Base-by-base conservation (phyloP, 2,888 invertebrate species). In the Polymixis flavicincta region DNA sequence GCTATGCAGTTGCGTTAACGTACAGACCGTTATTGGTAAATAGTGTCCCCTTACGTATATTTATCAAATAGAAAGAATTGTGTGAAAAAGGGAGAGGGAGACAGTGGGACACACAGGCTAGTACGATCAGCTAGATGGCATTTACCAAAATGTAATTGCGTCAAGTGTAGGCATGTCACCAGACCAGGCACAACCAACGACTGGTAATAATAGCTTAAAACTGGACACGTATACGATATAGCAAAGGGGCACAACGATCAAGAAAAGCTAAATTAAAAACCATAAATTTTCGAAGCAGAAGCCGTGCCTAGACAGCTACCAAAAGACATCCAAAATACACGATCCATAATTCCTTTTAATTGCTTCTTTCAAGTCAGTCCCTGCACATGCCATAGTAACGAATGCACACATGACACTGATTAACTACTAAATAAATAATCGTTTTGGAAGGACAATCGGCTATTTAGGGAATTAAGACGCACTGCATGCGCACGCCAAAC, bases 401-500 rank as follows among this genome's bases (percentile, higher is more conserved):
- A 82, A 80, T 78, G 71, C 57, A 64, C 71, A 70, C 65, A 76
- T 76, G 85, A 83, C 83, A 78, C 61, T 82, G 76, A 86, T 85
- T 80, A 80, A 84, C 55, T 70, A 74, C 84, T 79, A 63, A 80
- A 83, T 86, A 88, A 87, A 85, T 90, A 87, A 87, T 85, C 72
- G 76, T 85, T 85, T 76, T 61, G 88, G 87, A 90, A 90, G 88
- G 90, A 90, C 89, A 90, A 89, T 88, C 80, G 72, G 76, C 83
- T 91, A 91, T 91, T 90, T 89, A 80, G 74, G 85, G 87, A 87
- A 85, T 85, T 82, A 74, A 88, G 85, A 85, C 88, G 89, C 80
- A 87, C 28, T 72, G 70, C 64, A 66, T 54, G 42, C 72, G 32
- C 59, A 72, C 60, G 87, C 87, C 87, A 88, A 87, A 48, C 69